Evolutionary conservation across 2,113 vertebrate species (phyloP).

Genomic region (Hippocampus guttulatus): DNA sequence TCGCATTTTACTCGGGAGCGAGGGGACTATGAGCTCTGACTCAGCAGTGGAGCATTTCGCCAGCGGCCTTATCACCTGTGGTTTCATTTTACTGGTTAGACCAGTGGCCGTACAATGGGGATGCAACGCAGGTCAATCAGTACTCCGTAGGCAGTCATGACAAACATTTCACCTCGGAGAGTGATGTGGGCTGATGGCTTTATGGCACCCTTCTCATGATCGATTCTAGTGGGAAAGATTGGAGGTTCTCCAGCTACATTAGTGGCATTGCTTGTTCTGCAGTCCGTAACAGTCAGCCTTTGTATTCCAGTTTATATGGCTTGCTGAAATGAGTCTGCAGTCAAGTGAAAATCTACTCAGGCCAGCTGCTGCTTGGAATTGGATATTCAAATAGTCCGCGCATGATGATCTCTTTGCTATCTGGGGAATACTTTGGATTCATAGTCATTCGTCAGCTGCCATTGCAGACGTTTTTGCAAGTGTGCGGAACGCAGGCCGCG

Average conservation of each 20-base stretch:
- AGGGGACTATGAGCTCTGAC: conserved; percentile 48
- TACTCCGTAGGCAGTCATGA: conserved; percentile 28
- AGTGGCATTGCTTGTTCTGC: not conserved
- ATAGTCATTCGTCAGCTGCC: not conserved
- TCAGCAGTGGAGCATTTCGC: conserved; percentile 51
- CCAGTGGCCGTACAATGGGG: conserved; percentile 48
- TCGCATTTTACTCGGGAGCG: conserved; percentile 42
- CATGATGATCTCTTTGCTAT: not conserved
- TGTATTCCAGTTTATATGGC: not conserved
- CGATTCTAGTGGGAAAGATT: not conserved
- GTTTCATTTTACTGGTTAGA: conserved; percentile 49
- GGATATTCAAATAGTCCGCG: not conserved
- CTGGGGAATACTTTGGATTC: not conserved
- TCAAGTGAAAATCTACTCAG: not conserved
- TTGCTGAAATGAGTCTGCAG: not conserved
- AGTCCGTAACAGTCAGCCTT: not conserved
- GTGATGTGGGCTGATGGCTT: not conserved
- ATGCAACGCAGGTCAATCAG: conserved; percentile 52
- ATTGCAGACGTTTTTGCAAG: not conserved
- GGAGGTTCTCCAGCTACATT: not conserved
- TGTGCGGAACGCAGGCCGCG: not conserved
- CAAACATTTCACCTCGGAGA: not conserved
- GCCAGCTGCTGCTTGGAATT: not conserved
- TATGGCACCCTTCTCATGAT: not conserved
- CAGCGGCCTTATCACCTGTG: conserved; percentile 42